These are phyloP conservation scores for Gracilinanus agilis DNA, from an alignment of 2,113 vertebrate genomes.

Conservation along the genomic window DNA sequence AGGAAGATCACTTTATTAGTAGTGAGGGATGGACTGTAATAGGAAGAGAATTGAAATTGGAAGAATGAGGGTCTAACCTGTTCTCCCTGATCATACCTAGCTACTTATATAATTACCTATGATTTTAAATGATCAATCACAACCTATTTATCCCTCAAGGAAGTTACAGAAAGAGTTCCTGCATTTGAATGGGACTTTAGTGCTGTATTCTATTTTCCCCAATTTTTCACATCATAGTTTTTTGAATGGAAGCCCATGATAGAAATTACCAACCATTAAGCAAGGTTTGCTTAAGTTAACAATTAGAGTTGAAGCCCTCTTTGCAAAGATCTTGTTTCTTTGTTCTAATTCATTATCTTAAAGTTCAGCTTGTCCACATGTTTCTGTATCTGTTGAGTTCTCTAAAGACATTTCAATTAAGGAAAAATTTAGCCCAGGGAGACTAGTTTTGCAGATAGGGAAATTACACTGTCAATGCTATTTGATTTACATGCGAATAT, in stretches of 20 bases:
- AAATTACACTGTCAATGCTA: conserved; percentile 76
- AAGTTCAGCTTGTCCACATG: conserved; percentile 5
- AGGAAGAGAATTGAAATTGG: not conserved
- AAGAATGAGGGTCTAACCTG: not conserved
- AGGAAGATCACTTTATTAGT: not conserved
- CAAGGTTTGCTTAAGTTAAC: not conserved
- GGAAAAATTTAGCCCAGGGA: conserved; percentile 72
- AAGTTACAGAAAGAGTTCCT: not conserved
- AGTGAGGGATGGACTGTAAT: not conserved
- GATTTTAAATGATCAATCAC: not conserved
- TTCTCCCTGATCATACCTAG: not conserved
- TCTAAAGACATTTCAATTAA: conserved; percentile 77
- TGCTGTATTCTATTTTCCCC: conserved; percentile 26
- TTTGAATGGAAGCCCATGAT: not conserved
- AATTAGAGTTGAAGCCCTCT: not conserved
- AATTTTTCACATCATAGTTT: not conserved
- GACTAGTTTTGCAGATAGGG: conserved; percentile 75
- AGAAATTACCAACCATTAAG: not conserved
- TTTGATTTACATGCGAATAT: conserved; percentile 80
- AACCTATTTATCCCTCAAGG: not conserved
- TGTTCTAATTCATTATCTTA: conserved; percentile 37
- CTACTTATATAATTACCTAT: not conserved
- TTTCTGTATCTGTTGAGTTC: conserved; percentile 35
- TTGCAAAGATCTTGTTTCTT: not conserved
- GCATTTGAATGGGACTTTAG: not conserved